Base-by-base conservation (phyloP, 2,797 vertebrate genomes). In the Lagodon rhomboides region DNA sequence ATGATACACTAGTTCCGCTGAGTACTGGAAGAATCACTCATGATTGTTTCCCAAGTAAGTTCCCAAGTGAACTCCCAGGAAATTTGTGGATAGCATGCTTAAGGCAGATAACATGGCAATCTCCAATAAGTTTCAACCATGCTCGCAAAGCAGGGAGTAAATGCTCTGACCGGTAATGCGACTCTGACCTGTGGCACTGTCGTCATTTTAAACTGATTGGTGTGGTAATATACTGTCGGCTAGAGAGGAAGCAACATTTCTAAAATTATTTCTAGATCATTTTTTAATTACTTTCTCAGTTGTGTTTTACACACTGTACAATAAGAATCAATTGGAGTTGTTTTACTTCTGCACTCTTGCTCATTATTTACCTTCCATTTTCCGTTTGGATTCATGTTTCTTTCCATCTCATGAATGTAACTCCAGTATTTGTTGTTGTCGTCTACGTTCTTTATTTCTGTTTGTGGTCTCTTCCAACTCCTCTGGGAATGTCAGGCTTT, bases 121-220 rank as follows among this genome's bases (percentile, higher is more conserved):
- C 73, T 53, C 23, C 7, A n/a, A 49, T 68, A 18, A 55, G 6
- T 59, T 55, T 72, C 23, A 46, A 46, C 3, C 23, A 25, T 13
- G 43, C 30, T 23, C 34, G 43, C 6, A 59, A 30, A 51, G 68
- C 22, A 27, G 2, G 5, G 44, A 3, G 44, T 54, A 43, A 51
- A 38, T 38, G 10, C 10, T 38, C 8, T 38, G 38, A 11, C 38
- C 11, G 38, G 9, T 10, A 38, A 38, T 38, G 3, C 47, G 23
- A 9, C 53, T 77, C 54, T 72, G 74, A 75, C 53, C 54, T 60
- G 69, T 30, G n/a, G 18, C 27, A 34, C 22, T 66, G 44, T 62
- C 20, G 7, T 71, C 55, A 69, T 46, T 25, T 50, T 58, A 49
- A 73, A 77, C 68, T 44, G 22, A 25, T 64, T 43, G 38, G 22